A percentile compares a stretch with the other conserved stretches of the same genome.
phyloP scores from a whole-genome alignment of 2,888 invertebrate genomes.

The Pterobdella sp. region DNA sequence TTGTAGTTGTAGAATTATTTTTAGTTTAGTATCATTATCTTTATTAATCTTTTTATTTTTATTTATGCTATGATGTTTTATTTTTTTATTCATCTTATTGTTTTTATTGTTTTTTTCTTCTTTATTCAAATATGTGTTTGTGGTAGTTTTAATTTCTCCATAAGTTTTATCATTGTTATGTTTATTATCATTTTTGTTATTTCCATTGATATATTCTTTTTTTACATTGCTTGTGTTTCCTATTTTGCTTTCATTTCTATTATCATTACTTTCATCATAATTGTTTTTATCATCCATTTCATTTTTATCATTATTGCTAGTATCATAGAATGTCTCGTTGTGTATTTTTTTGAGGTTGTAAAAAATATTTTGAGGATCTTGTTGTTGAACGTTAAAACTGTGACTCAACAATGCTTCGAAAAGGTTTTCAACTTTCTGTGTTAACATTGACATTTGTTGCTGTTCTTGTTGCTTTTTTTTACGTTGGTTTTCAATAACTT shows the following conservation, averaged over 20 bases:
- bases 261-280: background rate
- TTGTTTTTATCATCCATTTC: background rate
- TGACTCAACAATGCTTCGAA: too few relatives aligned
- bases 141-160: background rate
- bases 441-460: too few relatives aligned
- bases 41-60: background rate
- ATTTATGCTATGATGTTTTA: background rate
- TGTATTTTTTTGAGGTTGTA: too few relatives aligned
- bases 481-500: too few relatives aligned
- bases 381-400: too few relatives aligned
- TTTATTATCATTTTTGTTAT: background rate
- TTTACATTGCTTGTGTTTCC: background rate
- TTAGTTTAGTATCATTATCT: background rate
- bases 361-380: too few relatives aligned
- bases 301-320: conserved; percentile 4
- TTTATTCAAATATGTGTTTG: background rate
- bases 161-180: background rate
- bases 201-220: background rate
- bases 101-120: conserved; percentile 11
- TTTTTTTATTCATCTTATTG: background rate
- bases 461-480: too few relatives aligned
- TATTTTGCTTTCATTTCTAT: background rate
- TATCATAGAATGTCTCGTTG: too few relatives aligned
- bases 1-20: too few relatives aligned
- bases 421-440: too few relatives aligned